Evolutionary conservation across 1,140 invertebrate genomes (phyloP), one percentile per base, ranked within the genome.

Genomic region (Achroia grisella): DNA sequence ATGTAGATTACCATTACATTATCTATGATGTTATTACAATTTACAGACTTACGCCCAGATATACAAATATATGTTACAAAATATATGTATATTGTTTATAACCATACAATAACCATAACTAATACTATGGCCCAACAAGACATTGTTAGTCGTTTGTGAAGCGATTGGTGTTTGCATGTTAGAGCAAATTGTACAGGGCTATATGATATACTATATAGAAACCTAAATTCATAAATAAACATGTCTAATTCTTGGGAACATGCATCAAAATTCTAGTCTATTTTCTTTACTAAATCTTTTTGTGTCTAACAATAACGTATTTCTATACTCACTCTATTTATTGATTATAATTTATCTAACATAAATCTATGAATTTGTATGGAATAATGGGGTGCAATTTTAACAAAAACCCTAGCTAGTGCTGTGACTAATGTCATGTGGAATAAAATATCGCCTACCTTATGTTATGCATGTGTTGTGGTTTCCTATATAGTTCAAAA

Each of bases 401-500:
- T 23, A 23, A 23, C 2, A 23, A 23, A 3, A 23, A 2, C 17
- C 6, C 2, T 3, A 2, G 2, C 10, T 45, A 15, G 44, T 39
- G 35, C 13, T 12, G 27, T 36, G 35, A 35, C 13, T 39, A 39
- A 39, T 10, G 35, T 17, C 35, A 37, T 14, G 23, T 15, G 11
- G 27, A 15, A 31, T 10, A 11, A 37, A 4, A 30, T 10, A 33
- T 15, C 9, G 4, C 63, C 88, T 87, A 93, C 91, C 92, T 93
- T 65, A 93, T 86, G 66, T 93, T 93, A 66, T 92, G 91, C 86
- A 93, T 90, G 81, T 91, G 89, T 63, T 90, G 89, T 10, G 95
- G 95, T 83, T 98, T 98, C 61, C 94, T 92, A 75, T 98, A 98
- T 27, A 98, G 86, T 71, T 98, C 96, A 77, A 98, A 98, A 8